Evolutionary conservation across 2,888 invertebrate genomes (phyloP), one percentile per base, ranked within the genome.

Genomic region (Latrodectus elegans): DNA sequence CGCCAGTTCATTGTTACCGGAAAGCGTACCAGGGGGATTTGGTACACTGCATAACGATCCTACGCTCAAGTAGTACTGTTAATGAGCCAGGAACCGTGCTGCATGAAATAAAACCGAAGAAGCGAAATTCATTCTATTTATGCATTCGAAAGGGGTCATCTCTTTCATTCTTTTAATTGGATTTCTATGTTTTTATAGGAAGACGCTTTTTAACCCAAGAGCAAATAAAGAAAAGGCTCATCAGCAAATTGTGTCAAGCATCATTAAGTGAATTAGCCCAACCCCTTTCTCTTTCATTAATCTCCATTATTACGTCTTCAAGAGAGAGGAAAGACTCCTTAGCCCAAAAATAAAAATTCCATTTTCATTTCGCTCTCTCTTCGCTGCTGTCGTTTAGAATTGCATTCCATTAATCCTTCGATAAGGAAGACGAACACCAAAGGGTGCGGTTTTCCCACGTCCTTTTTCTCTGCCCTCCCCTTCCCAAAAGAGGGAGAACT

Each of bases 371-470:
- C 12, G 15, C n/a, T 60, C 60, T 60, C n/a, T 60, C 12, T 15
- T n/a, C 38, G 38, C 38, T 51, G 14, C 49, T 73, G 12, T n/a
- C 71, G 68, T 78, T 79, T 49, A 64, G 26, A 38, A n/a, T 67
- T 73, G 26, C 64, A 81, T 86, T 87, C 72, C 86, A 71, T 60
- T 75, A 79, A 68, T 68, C 49, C 51, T 75, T 65, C 67, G 26
- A 22, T 17, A 49, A 65, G 12, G 67, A 72, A 51, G 49, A 71
- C 12, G 65, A 64, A 15, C 52, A 8, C 38, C 14, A 22, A 73
- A 68, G 76, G 86, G 86, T 73, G 86, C 81, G 81, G 86, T 77
- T 87, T 86, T 86, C 86, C 81, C 86, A 81, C 81, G 85, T n/a
- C 53, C 49, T 12, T 84, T 76, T 2, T 38, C 38, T 38, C 38